Evolutionary conservation across 1,140 invertebrate species (phyloP).

Genomic region (Drosophila ercepeae): DNA sequence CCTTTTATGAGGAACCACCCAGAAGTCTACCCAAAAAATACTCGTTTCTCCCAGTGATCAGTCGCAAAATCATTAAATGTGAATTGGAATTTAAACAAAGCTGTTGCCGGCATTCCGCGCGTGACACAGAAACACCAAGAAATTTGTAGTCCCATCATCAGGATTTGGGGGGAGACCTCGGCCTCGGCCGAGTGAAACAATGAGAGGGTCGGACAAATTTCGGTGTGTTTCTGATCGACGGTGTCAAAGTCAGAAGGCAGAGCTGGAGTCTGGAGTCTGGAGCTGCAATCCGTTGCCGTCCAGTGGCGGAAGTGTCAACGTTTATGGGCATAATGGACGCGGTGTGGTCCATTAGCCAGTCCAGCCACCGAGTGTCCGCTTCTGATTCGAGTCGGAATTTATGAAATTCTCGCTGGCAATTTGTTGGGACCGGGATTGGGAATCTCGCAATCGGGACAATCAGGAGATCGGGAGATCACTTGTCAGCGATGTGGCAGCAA

Average conservation of each 20-base stretch:
- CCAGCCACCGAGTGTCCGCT: conserved; percentile 17
- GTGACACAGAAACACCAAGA: conserved; percentile 80
- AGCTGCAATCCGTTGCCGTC: neutral
- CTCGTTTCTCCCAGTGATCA: neutral
- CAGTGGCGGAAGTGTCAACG: conserved; percentile 76
- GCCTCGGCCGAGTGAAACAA: neutral
- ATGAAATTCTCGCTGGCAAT: conserved; percentile 73
- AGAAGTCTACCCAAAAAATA: neutral
- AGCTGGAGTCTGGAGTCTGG: neutral
- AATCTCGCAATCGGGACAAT: conserved; percentile 3
- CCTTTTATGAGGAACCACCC: no score
- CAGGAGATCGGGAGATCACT: conserved; percentile 22
- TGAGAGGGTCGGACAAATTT: conserved; percentile 70
- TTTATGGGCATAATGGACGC: conserved; percentile 81
- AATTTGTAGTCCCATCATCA: conserved; percentile 61
- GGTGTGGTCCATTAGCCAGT: conserved; percentile 73
- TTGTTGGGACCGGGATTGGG: conserved; percentile 46
- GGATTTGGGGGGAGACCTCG: neutral
- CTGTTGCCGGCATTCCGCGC: conserved; percentile 78
- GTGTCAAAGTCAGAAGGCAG: conserved; percentile 38
- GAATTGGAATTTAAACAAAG: conserved; percentile 82
- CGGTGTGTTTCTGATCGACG: conserved; percentile 75
- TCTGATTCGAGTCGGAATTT: conserved; percentile 75
- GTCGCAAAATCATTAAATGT: conserved; percentile 68
- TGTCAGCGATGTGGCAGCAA: conserved; percentile 55